phyloP scores from a whole-genome alignment of 2,113 vertebrate genomes.

The Sylvietta virens region DNA sequence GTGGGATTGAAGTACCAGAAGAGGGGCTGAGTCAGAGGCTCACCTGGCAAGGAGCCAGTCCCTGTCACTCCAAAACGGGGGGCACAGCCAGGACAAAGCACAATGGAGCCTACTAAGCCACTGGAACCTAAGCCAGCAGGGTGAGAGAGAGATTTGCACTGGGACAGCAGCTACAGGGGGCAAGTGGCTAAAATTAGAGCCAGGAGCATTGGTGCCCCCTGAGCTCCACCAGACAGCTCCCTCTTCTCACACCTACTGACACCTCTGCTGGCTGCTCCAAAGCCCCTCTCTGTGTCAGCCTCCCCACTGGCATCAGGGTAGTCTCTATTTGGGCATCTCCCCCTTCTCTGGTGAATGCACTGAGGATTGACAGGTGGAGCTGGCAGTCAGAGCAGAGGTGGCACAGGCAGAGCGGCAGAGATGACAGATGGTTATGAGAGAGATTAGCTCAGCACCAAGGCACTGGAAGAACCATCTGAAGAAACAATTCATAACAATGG shows the following conservation, averaged over 20 bases:
- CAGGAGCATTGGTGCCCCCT: background rate
- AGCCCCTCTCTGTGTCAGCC: background rate
- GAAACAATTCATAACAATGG: background rate
- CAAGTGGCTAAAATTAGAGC: background rate
- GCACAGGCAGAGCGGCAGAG: background rate
- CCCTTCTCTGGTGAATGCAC: background rate
- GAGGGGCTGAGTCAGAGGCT: background rate
- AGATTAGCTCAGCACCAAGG: background rate
- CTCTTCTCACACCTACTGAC: background rate
- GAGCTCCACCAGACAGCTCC: background rate
- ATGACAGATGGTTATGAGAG: background rate
- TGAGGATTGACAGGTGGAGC: background rate
- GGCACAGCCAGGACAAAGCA: background rate
- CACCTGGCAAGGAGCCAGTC: background rate
- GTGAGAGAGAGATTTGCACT: background rate
- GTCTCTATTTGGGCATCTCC: background rate
- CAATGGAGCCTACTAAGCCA: background rate
- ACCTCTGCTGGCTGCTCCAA: background rate
- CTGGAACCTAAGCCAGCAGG: background rate
- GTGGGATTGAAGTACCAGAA: background rate
- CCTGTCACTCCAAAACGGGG: background rate
- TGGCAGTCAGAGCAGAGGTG: background rate
- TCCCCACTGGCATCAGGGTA: background rate
- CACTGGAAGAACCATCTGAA: background rate
- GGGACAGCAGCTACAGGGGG: background rate